Evolutionary conservation across 2,888 invertebrate genomes (phyloP), one percentile per base, ranked within the genome.

Genomic region (Macrosoma leucophasiata): DNA sequence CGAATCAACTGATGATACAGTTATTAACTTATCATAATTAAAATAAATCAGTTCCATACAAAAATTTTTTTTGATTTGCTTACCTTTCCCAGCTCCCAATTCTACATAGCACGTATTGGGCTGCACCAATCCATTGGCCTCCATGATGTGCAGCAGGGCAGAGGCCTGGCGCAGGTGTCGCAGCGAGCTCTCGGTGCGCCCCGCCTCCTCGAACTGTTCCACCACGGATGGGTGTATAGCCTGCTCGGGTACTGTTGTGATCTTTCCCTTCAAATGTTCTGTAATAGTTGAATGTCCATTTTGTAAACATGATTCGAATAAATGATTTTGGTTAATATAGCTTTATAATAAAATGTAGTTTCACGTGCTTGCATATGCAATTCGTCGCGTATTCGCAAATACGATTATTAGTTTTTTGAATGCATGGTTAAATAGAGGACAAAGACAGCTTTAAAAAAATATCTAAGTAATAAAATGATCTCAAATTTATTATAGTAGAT

Each of bases 71-170:
- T n/a, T n/a, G n/a, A n/a, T n/a, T n/a, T n/a, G n/a, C n/a, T 29
- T 59, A 89, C 93, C 96, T 87, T 92, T 93, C n/a, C 96, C 96
- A 7, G 95, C 95, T 0, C 96, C 96, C 58, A 95, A 91, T 68
- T 96, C 96, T 36, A 96, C 87, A 52, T 89, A 95, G 68, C 92
- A 91, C 0, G 91, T 90, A 12, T 85, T 62, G 6, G 88, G 75
- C 7, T 54, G 58, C 1, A 93, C 69, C 21, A 95, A 77, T 1
- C 86, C 75, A 39, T 87, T 82, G 0, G 79, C 66, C 34, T 91
- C 86, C 23, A 93, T 69, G 33, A 92, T 86, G 21, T 90, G 91
- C 36, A 96, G 69, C 38, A 96, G 76, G 0, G 92, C 90, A 2
- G 94, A 90, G 31, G 90, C 90, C 71, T 96, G 96, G 11, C 89